Evolutionary conservation across 2,113 vertebrate species (phyloP).

Genomic region (Colossoma macropomum): DNA sequence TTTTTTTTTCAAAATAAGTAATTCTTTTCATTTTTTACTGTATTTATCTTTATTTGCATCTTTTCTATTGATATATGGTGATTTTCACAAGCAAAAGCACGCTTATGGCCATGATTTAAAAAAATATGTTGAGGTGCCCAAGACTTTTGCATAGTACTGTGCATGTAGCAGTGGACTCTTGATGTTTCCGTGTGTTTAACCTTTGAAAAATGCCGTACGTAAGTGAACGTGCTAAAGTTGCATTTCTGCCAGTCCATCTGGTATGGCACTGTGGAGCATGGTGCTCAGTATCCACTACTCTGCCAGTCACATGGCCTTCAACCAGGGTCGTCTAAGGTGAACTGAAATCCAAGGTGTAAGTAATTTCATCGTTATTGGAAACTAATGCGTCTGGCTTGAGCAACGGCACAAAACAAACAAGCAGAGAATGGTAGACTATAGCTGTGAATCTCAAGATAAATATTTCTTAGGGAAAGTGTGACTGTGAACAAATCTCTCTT

Average conservation of each 20-base stretch:
- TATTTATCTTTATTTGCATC: too few species aligned
- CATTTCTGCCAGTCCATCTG: neutral
- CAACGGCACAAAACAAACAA: slow-evolving; percentile 20
- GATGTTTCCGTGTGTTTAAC: neutral
- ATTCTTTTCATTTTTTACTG: too few species aligned
- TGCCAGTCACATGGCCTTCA: neutral
- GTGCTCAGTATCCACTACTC: neutral
- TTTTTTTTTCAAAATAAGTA: too few species aligned
- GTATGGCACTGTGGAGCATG: slow-evolving; percentile 2
- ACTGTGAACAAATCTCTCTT: slow-evolving; percentile 12
- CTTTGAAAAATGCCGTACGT: neutral
- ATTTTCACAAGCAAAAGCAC: too few species aligned
- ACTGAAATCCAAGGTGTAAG: slow-evolving; percentile 28
- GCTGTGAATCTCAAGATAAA: slow-evolving; percentile 31
- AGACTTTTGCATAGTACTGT: too few species aligned
- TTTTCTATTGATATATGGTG: too few species aligned
- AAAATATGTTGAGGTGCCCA: too few species aligned
- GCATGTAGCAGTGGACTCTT: neutral
- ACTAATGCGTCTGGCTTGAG: slow-evolving; percentile 9
- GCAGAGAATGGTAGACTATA: neutral
- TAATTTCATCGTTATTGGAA: slow-evolving; percentile 38
- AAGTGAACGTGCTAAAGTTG: neutral
- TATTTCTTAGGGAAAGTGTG: slow-evolving; percentile 5
- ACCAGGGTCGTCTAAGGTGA: slow-evolving; percentile 9
- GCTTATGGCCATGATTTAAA: too few species aligned